Evolutionary conservation across 2,113 vertebrate genomes (phyloP).

Genomic region (Amblyornis subalaris): DNA sequence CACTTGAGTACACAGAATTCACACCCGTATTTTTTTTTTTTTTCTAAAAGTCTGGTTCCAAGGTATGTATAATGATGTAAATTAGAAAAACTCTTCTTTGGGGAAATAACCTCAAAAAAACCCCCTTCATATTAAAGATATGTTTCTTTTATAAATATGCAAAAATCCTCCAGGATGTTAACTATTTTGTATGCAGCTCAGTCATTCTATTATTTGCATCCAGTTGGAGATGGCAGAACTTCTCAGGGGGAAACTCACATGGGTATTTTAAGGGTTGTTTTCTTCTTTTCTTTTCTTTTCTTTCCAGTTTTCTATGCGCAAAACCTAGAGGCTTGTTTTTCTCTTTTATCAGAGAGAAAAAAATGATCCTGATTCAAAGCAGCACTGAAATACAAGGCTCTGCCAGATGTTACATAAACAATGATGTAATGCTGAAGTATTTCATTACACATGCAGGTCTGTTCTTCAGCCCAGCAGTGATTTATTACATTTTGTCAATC

Average conservation of each 20-base stretch:
- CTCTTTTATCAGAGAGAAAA: neutral
- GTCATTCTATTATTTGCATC: neutral
- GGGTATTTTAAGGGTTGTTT: conserved; percentile 9
- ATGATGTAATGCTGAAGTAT: conserved; percentile 75
- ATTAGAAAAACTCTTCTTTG: neutral
- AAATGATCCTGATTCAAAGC: conserved; percentile 61
- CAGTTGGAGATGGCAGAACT: neutral
- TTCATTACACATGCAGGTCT: conserved; percentile 76
- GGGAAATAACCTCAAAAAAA: neutral
- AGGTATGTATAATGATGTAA: neutral
- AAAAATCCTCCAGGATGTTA: neutral
- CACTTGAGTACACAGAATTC: neutral
- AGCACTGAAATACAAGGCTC: conserved; percentile 67
- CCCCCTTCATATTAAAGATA: neutral
- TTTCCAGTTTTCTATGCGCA: conserved; percentile 35
- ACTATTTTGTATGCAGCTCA: neutral
- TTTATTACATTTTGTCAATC: conserved; percentile 78
- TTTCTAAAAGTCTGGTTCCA: neutral
- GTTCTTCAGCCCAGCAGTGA: conserved; percentile 69
- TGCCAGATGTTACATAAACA: conserved; percentile 77
- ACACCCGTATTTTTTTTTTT: fast-evolving
- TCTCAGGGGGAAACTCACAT: neutral
- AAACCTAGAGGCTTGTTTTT: conserved; percentile 52
- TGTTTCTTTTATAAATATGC: neutral
- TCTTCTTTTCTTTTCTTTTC: neutral